phyloP scores from a whole-genome alignment of 2,113 vertebrate genomes.

The Gnathonemus longibarbis region DNA sequence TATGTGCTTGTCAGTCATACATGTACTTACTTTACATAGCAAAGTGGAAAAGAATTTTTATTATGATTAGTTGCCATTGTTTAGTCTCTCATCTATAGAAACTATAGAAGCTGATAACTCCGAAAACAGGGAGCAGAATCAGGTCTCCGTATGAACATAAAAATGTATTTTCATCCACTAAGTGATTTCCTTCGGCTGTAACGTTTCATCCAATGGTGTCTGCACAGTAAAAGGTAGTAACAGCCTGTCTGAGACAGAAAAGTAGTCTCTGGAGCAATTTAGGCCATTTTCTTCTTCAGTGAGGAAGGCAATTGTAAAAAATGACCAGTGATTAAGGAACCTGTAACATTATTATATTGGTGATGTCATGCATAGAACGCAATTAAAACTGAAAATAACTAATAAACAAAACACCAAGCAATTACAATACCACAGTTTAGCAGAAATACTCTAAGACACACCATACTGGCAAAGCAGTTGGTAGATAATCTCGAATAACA shows the following conservation, averaged over 20 bases:
- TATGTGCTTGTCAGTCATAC: not conserved
- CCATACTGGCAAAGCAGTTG: not conserved
- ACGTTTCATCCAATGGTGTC: not conserved
- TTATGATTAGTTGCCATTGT: not conserved
- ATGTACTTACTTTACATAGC: not conserved
- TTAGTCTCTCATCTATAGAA: not conserved
- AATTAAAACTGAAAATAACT: not conserved
- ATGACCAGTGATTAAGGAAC: not conserved
- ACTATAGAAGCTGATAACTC: not conserved
- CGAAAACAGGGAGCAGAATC: not conserved
- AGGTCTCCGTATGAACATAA: not conserved
- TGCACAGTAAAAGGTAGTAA: not conserved
- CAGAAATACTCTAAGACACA: not conserved
- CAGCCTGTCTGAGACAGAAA: not conserved
- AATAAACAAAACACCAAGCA: not conserved
- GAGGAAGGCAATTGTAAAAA: not conserved
- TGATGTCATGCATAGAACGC: not conserved
- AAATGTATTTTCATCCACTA: not conserved
- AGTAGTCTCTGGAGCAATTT: not conserved
- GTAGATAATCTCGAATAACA: not conserved
- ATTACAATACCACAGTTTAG: not conserved
- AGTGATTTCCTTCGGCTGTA: not conserved
- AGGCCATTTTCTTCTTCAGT: not conserved
- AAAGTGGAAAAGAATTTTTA: not conserved
- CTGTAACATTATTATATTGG: not conserved